Evolutionary conservation across 2,113 vertebrate genomes (phyloP), one percentile per base, ranked within the genome.

Genomic region (Pterocles orientalis): DNA sequence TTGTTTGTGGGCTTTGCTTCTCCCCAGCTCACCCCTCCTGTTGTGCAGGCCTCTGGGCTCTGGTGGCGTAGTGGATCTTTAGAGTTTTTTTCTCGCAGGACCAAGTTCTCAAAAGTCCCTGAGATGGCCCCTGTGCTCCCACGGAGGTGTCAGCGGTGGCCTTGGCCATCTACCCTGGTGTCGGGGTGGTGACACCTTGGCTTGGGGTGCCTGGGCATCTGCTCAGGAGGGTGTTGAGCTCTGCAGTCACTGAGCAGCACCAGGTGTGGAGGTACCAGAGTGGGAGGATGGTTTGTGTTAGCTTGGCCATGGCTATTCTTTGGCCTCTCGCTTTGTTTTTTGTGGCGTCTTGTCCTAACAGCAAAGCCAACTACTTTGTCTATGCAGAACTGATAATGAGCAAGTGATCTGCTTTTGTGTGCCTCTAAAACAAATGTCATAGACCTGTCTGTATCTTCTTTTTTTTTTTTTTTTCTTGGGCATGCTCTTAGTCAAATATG

Each of bases 401-500:
- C 0, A 1, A 80, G 75, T 3, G 5, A 71, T 91, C 58, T 2
- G 8, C 58, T 65, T 64, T 54, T 0, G 0, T 31, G 58, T 68
- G 61, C 82, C 39, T 88, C 73, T 81, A 39, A 87, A 92, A 62
- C 81, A 56, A 39, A 28, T 91, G 50, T 82, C 19, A 3, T 33
- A 36, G 68, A 92, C 80, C 43, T 88, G 53, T 48, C 90, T 77
- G 25, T 71, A 7, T 65, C 34, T 56, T 43, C 3, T 6, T 57
- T 3, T 48, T 34, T n/a, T n/a, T 43, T 26, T 39, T 56, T 61
- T 65, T 41, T 64, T 70, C 31, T 69, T 82, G 65, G 39, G 64
- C 39, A 26, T 66, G 75, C 68, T 94, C 92, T 90, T 91, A 86
- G 86, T 94, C 86, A 91, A 94, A 76, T 84, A 53, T 21, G 54